Conservation (phyloP, 2,797 vertebrate species). For the Phrynocephalus vlangalii region DNA sequence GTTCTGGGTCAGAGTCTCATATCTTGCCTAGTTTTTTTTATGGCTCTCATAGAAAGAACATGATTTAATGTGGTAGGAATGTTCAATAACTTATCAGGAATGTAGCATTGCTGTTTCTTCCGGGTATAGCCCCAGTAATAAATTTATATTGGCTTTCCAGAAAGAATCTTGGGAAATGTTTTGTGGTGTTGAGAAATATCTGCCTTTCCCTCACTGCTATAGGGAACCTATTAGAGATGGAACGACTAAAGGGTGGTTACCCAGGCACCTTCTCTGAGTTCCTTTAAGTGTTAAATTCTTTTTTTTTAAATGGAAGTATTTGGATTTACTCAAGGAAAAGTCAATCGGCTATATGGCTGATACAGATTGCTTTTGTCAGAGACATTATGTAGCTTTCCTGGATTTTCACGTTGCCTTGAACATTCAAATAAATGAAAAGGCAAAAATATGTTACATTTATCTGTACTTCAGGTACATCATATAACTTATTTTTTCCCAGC, state of each 20-base stretch:
- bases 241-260: not conserved
- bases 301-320: not conserved
- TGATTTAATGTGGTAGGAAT: not conserved
- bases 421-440: not conserved
- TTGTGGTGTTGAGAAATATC: not conserved
- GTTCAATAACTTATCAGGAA: not conserved
- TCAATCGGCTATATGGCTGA: not conserved
- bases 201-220: not conserved
- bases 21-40: not conserved
- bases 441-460: too few relatives aligned
- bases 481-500: not conserved
- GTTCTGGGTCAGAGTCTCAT: not conserved
- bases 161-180: conserved; percentile 3
- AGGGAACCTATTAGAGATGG: not conserved
- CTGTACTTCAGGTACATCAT: not conserved
- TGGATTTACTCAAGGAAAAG: not conserved
- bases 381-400: not conserved
- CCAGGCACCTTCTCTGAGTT: not conserved
- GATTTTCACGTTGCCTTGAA: not conserved
- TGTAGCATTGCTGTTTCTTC: not conserved
- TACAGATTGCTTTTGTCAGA: not conserved
- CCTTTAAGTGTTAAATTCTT: not conserved
- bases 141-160: not conserved
- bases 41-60: not conserved
- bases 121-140: too few relatives aligned